These are phyloP conservation scores for Panagrolaimus sp. DNA, from an alignment of 1,140 invertebrate species.

Conservation along the genomic window DNA sequence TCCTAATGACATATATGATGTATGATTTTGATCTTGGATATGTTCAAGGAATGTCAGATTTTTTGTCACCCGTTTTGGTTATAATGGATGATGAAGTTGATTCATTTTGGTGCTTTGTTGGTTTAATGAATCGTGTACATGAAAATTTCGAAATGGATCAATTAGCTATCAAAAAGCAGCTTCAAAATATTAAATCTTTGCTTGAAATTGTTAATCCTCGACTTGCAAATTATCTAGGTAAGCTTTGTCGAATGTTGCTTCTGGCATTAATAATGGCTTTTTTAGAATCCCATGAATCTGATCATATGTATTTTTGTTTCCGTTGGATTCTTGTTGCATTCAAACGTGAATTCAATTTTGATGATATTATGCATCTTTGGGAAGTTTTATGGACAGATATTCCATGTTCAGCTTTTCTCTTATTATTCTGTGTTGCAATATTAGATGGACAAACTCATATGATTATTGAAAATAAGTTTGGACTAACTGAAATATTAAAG, in stretches of 20 bases:
- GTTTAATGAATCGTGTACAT: conserved; percentile 82
- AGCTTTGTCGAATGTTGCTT: too few relatives aligned
- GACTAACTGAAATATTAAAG: conserved; percentile 91
- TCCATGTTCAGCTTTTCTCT: conserved; percentile 80
- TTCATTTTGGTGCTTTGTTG: conserved; percentile 98
- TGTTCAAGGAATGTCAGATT: conserved; percentile 84
- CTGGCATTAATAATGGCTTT: too few relatives aligned
- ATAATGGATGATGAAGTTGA: conserved; percentile 86
- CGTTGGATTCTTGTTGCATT: conserved; percentile 70
- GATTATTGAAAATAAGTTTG: conserved; percentile 81
- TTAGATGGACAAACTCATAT: conserved; percentile 77
- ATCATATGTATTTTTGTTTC: conserved; percentile 98
- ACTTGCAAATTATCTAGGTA: conserved; percentile 70
- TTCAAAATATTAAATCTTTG: conserved; percentile 76
- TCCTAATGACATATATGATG: conserved; percentile 99
- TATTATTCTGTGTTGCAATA: conserved; percentile 82
- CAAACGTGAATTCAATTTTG: conserved; percentile 67
- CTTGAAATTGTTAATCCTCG: conserved; percentile 76
- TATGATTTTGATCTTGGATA: conserved; percentile 95
- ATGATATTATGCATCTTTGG: conserved; percentile 65
- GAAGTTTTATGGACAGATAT: conserved; percentile 61
- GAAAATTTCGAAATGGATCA: conserved; percentile 97
- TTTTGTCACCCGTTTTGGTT: conserved; percentile 83
- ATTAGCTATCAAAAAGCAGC: conserved; percentile 87
- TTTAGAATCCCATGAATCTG: conserved; percentile 77